Conservation (phyloP, 92 coral and sea anemone genomes). For the Meandrina meandrites region DNA sequence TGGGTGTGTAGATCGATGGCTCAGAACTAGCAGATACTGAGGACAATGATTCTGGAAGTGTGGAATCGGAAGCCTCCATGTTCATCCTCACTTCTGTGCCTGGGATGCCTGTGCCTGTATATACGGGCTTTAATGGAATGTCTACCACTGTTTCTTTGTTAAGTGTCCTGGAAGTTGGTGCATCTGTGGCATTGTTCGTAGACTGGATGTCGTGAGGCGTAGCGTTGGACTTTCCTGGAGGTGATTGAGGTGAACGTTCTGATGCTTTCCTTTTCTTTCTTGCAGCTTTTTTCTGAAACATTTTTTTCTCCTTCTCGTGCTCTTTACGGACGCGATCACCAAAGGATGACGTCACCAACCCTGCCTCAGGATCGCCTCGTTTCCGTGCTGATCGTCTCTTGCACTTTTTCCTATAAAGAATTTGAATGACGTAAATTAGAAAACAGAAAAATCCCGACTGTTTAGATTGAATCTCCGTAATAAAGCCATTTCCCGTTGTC, state of each 20-base stretch:
- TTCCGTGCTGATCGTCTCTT: neutral
- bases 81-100: neutral
- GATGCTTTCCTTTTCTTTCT: neutral
- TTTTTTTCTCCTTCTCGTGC: neutral
- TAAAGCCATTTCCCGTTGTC: too few species aligned
- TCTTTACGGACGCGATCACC: neutral
- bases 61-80: conserved; percentile 3
- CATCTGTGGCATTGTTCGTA: neutral
- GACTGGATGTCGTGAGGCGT: neutral
- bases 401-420: conserved; percentile 5
- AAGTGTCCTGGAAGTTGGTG: neutral
- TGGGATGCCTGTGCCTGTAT: neutral
- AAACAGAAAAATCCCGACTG: neutral
- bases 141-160: neutral
- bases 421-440: neutral
- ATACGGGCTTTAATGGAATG: neutral
- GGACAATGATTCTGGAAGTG: neutral
- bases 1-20: conserved; percentile 4
- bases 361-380: conserved; percentile 7
- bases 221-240: neutral
- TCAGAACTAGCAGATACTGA: conserved; percentile 14
- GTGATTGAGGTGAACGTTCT: neutral
- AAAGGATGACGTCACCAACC: neutral
- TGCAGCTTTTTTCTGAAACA: conserved; percentile 10
- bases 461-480: too few species aligned